Base-by-base conservation (phyloP, 2,113 vertebrate genomes). In the Dipodomys spectabilis region DNA sequence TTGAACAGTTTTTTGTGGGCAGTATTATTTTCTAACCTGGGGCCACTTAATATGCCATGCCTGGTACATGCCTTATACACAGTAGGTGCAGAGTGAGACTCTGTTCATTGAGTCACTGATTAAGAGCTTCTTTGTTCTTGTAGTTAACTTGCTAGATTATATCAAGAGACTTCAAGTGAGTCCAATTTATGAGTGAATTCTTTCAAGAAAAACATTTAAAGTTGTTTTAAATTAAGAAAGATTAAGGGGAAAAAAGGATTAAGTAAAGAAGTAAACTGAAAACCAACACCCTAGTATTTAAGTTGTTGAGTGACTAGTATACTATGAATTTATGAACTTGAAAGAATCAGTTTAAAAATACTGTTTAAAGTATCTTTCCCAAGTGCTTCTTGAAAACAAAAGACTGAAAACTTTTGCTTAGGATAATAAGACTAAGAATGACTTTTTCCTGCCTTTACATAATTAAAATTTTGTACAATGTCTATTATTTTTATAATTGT, bases 131-230 rank as follows among this genome's bases (percentile, higher is more conserved):
- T 91, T 89, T 86, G 88, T 80, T 88, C 62, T 22, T 91, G 49
- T 57, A 79, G 75, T 74, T 84, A 93, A 89, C 25, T 68, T 89
- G 69, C 11, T 84, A 92, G 68, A 94, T 82, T 92, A 94, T 90
- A 90, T 45, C 53, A 90, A 78, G 49, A 91, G 39, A 87, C 28
- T 75, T 39, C 35, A 86, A 8, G 39, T 25, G 8, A 28, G 27
- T 82, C 60, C 69, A 74, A 89, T 39, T 19, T 81, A 82, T 71
- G n/a, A 87, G 79, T 71, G 39, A 91, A 96, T 77, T 94, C 3
- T 60, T 84, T 81, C 30, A 72, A 64, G 86, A 57, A 57, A 57
- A 57, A 16, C 15, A 57, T 57, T 73, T 88, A 82, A 86, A 92
- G 68, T 44, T 18, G 23, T 18, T 44, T 22, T 64, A 23, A 12